A percentile compares a stretch with the other conserved stretches of the same genome.
phyloP scores from a whole-genome alignment of 2,888 invertebrate genomes.

The Ophioninae sp. region DNA sequence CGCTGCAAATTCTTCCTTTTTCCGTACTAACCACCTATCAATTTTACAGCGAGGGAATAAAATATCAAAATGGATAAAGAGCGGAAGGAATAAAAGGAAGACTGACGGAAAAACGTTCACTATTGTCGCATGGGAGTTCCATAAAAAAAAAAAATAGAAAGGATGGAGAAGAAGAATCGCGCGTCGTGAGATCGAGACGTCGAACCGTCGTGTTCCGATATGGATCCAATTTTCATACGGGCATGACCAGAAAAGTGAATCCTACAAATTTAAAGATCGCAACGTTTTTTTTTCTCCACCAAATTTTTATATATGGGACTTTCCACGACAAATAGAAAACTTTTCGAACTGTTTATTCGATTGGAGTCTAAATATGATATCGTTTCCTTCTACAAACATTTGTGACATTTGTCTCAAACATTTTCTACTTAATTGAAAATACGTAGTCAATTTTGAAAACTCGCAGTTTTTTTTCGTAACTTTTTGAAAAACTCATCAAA shows the following conservation, averaged over 20 bases:
- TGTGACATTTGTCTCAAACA: no score
- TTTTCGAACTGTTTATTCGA: no score
- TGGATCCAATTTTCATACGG: conserved; percentile 75
- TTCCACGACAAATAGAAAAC: neutral
- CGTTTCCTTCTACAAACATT: no score
- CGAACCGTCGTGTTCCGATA: conserved; percentile 74
- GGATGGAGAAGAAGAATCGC: conserved; percentile 65
- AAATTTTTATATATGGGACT: conserved; percentile 27
- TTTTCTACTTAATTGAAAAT: no score
- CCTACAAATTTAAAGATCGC: conserved; percentile 29
- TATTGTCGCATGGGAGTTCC: conserved; percentile 55
- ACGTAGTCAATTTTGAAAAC: no score
- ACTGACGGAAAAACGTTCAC: conserved; percentile 46
- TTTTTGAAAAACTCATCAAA: no score
- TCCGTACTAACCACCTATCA: conserved; percentile 46
- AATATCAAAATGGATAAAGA: conserved; percentile 46
- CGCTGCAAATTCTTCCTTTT: conserved; percentile 42
- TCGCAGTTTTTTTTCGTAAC: no score
- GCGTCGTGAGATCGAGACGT: conserved; percentile 64
- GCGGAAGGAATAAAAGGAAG: conserved; percentile 35
- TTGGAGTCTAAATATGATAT: no score
- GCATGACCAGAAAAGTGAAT: conserved; percentile 60
- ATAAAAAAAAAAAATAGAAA: conserved; percentile 56
- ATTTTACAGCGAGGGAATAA: conserved; percentile 50
- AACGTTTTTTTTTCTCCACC: conserved; percentile 10